Evolutionary conservation across 1,140 invertebrate genomes (phyloP).

Genomic region (Hydropsyche tenuis): DNA sequence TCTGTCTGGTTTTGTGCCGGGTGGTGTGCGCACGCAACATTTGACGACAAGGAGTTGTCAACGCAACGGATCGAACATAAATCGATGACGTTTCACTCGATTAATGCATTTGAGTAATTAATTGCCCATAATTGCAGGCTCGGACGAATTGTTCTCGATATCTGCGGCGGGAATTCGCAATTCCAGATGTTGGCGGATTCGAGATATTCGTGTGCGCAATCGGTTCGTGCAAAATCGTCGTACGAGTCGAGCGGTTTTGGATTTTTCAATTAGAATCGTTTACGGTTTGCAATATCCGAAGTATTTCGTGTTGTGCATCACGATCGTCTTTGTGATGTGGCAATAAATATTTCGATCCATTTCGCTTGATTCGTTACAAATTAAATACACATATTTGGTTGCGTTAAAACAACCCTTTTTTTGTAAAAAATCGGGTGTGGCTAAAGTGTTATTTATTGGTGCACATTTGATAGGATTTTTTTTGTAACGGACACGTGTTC

Average conservation of each 20-base stretch:
- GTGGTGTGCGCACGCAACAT: not conserved
- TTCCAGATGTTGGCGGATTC: not conserved
- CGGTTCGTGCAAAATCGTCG: not conserved
- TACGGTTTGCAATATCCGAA: not conserved
- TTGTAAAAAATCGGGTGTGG: conserved; percentile 31
- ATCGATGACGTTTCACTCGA: conserved; percentile 3
- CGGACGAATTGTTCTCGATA: not conserved
- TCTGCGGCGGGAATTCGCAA: not conserved
- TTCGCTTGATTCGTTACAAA: too few species aligned
- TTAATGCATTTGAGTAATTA: conserved; percentile 1
- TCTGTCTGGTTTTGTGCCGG: too few species aligned
- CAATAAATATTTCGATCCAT: too few species aligned
- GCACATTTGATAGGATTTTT: conserved; percentile 31
- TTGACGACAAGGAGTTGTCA: conserved; percentile 10
- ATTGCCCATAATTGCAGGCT: not conserved
- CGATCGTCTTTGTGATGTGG: conserved; percentile 3
- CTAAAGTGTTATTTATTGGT: conserved; percentile 40
- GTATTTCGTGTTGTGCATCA: conserved; percentile 34
- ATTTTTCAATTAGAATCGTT: not conserved
- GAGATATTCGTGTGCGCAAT: conserved; percentile 2
- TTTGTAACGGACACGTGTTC: conserved; percentile 46
- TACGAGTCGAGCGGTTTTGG: too few species aligned
- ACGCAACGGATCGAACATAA: not conserved
- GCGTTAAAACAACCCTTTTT: conserved; percentile 16
- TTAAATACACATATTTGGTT: too few species aligned